Conservation (phyloP, 2,888 invertebrate genomes). For the Spialia ferax region DNA sequence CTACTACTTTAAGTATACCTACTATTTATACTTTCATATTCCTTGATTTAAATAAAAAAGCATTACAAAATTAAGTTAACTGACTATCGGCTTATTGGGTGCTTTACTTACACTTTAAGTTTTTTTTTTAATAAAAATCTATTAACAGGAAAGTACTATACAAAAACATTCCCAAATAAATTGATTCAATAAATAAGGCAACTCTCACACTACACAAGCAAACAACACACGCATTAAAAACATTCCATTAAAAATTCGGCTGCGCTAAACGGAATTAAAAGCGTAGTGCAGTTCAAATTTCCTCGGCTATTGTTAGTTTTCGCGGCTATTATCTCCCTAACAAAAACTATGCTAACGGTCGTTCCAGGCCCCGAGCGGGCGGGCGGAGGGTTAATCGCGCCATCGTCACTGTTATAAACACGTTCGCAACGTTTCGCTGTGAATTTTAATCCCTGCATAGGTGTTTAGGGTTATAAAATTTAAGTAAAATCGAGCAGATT, state of each 20-base stretch:
- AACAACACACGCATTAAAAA: too few species aligned
- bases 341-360: conserved; percentile 42
- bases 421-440: conserved; percentile 55
- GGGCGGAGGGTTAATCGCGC: conserved; percentile 59
- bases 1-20: too few species aligned
- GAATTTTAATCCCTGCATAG: conserved; percentile 40
- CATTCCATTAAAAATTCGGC: conserved; percentile 16
- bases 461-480: conserved; percentile 46
- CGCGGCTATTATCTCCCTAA: conserved; percentile 36
- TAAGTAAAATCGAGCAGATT: conserved; percentile 40
- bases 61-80: too few species aligned
- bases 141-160: neutral
- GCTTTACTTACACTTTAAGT: too few species aligned
- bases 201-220: neutral
- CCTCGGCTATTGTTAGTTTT: conserved; percentile 34
- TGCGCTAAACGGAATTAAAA: conserved; percentile 35
- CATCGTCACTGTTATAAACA: conserved; percentile 70
- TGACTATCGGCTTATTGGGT: too few species aligned
- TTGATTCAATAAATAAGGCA: neutral
- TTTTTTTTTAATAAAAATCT: neutral
- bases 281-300: conserved; percentile 33
- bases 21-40: too few species aligned
- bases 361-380: conserved; percentile 24
- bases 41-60: too few species aligned
- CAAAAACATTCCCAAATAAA: neutral